Conservation (phyloP, 2,113 vertebrate genomes). For the Glareola pratincola region DNA sequence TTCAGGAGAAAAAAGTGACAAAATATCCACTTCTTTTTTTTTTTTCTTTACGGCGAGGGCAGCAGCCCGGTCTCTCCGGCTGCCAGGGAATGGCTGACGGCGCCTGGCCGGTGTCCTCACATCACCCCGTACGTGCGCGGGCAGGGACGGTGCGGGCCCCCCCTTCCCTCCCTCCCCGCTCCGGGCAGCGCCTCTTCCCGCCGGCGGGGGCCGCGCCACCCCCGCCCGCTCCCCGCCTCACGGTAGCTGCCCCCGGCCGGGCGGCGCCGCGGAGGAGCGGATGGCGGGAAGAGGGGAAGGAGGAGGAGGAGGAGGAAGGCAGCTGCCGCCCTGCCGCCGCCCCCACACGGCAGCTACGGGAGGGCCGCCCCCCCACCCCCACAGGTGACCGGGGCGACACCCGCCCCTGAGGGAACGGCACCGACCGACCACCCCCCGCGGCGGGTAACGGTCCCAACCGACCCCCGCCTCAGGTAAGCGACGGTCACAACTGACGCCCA, state of each 20-base stretch:
- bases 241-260: neutral
- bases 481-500: neutral
- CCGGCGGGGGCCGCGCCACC: neutral
- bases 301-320: neutral
- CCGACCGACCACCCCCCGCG: neutral
- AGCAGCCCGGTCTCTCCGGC: neutral
- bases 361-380: neutral
- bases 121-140: constrained; percentile 29
- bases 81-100: neutral
- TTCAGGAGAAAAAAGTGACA: neutral
- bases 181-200: neutral
- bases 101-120: constrained; percentile 41
- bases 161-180: neutral
- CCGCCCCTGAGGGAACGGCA: neutral
- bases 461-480: too few relatives aligned
- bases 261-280: neutral
- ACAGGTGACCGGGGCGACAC: neutral
- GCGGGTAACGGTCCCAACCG: neutral
- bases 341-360: neutral
- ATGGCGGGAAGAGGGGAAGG: neutral
- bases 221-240: neutral
- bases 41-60: neutral
- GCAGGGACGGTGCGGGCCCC: neutral
- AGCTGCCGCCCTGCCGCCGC: neutral
- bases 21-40: neutral